These are phyloP conservation scores for Nephrocerus scutellatus DNA, from an alignment of 2,888 invertebrate species.

Conservation along the genomic window DNA sequence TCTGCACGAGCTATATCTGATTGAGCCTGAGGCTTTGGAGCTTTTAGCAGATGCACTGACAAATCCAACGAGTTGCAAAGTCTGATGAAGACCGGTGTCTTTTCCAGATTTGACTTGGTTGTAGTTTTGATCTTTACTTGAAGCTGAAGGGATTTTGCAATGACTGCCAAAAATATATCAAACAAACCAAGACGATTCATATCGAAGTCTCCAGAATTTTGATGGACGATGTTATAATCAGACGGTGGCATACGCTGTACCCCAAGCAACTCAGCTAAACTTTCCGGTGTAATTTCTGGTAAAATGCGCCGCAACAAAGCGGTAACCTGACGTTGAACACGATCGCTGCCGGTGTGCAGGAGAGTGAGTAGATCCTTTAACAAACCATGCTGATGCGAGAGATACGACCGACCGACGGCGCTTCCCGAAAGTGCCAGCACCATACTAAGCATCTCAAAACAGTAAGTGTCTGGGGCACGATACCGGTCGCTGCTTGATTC, in stretches of 20 bases:
- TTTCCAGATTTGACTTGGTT: conserved; percentile 51
- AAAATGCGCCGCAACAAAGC: conserved; percentile 79
- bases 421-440: conserved; percentile 88
- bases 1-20: not conserved
- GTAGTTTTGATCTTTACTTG: conserved; percentile 66
- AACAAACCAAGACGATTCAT: conserved; percentile 66
- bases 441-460: conserved; percentile 96
- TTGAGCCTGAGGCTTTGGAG: conserved; percentile 24
- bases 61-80: conserved; percentile 44
- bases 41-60: conserved; percentile 39
- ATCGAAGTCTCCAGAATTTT: conserved; percentile 43
- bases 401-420: conserved; percentile 78
- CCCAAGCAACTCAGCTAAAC: conserved; percentile 69
- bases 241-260: conserved; percentile 64
- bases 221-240: conserved; percentile 67
- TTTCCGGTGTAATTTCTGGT: conserved; percentile 81
- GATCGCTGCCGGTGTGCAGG: conserved; percentile 87
- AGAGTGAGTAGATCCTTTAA: conserved; percentile 77
- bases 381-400: conserved; percentile 82
- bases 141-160: conserved; percentile 83
- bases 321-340: conserved; percentile 87
- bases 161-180: conserved; percentile 83
- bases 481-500: conserved; percentile 38
- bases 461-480: conserved; percentile 72
- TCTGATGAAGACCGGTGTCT: conserved; percentile 47